Conservation (phyloP, 2,113 vertebrate species). For the Bostrychus sinensis region DNA sequence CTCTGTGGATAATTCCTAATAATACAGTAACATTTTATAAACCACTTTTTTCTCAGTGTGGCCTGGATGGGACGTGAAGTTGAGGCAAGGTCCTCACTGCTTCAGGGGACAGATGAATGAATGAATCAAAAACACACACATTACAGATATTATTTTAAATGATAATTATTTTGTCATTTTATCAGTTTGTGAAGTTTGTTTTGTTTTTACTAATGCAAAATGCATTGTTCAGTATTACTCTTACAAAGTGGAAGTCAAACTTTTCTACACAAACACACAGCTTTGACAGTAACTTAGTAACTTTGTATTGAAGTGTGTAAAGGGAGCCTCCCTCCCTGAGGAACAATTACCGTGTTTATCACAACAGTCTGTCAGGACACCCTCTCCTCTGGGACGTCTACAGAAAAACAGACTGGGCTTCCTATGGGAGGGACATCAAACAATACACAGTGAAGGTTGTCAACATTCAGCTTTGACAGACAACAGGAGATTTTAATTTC, state of each 20-base stretch:
- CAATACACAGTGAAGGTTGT: conserved; percentile 2
- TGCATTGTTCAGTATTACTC: too few species aligned
- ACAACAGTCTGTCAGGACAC: conserved; percentile 23
- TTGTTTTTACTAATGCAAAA: too few species aligned
- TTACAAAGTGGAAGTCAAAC: background rate
- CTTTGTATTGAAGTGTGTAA: background rate
- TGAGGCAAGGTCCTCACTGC: too few species aligned
- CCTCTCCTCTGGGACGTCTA: conserved; percentile 27
- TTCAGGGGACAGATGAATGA: too few species aligned
- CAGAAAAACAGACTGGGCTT: conserved; percentile 36
- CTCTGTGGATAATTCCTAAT: too few species aligned
- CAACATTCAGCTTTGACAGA: background rate
- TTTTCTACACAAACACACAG: background rate
- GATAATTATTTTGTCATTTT: too few species aligned
- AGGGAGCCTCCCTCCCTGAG: conserved; percentile 13
- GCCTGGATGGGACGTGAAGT: too few species aligned
- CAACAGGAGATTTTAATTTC: background rate
- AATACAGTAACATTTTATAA: too few species aligned
- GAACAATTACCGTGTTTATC: conserved; percentile 63
- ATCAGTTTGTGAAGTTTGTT: too few species aligned
- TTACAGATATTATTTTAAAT: too few species aligned
- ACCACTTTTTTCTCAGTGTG: too few species aligned
- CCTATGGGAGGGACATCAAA: conserved; percentile 1
- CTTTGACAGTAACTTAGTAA: background rate
- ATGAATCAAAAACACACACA: too few species aligned